Conservation (phyloP, 2,113 vertebrate genomes). For the Datnioides undecimradiatus region DNA sequence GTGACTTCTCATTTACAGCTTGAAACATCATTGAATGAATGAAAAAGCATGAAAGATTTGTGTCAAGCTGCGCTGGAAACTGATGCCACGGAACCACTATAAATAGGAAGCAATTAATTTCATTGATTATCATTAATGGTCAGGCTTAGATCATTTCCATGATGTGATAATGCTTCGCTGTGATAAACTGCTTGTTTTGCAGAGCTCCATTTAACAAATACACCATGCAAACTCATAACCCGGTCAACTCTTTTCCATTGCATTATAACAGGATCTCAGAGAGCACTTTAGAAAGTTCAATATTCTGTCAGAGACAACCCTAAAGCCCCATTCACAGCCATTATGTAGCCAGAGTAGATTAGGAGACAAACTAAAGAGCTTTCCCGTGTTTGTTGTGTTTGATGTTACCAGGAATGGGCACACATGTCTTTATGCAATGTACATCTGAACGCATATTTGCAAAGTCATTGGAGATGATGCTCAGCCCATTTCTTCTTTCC, state of each 20-base stretch:
- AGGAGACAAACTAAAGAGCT: slow-evolving; percentile 42
- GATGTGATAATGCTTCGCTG: slow-evolving; percentile 11
- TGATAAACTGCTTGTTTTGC: not conserved
- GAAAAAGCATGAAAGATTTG: slow-evolving; percentile 2
- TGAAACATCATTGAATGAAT: slow-evolving; percentile 10
- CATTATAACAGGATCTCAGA: not conserved
- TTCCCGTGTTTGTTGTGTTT: slow-evolving; percentile 52
- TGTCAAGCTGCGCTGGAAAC: slow-evolving; percentile 32
- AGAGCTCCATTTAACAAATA: not conserved
- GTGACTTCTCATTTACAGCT: slow-evolving; percentile 26
- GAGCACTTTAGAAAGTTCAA: slow-evolving; percentile 40
- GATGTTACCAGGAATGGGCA: slow-evolving; percentile 23
- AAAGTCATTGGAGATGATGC: not conserved
- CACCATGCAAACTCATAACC: not conserved
- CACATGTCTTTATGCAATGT: not conserved
- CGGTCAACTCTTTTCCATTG: not conserved
- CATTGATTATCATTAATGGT: slow-evolving; percentile 37
- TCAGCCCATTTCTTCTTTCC: not conserved
- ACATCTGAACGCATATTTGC: not conserved
- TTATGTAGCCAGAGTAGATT: slow-evolving; percentile 35
- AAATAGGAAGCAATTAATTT: slow-evolving; percentile 15
- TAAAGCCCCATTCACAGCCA: not conserved
- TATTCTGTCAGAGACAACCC: slow-evolving; percentile 22
- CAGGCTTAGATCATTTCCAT: not conserved
- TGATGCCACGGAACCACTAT: not conserved